Evolutionary conservation across 1,140 invertebrate genomes (phyloP), one percentile per base, ranked within the genome.

Genomic region (Lepidurus couesii): DNA sequence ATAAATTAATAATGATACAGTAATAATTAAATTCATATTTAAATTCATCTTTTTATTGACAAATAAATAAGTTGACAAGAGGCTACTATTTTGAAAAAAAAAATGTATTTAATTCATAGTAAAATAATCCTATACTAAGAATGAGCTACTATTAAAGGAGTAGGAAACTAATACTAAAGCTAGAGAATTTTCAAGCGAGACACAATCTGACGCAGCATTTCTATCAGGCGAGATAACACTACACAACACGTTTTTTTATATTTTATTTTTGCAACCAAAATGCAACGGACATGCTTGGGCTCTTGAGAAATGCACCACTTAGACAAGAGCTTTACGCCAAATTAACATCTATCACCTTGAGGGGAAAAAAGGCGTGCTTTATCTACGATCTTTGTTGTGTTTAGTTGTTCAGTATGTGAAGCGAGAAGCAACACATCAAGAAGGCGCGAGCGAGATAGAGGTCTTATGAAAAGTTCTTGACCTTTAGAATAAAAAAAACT

Each of bases 291-390:
- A 13, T 21, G 16, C 53, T 16, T 65, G 16, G 53, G 21, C 53
- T 7, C 21, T 65, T 65, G 53, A 47, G 53, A 65, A 65, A 65
- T 65, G 53, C 13, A 65, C 21, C 53, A 65, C 53, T 65, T 65
- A 65, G 21, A 65, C 53, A 65, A 34, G 53, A n/a, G 13, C 53
- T 65, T 13, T 7, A 21, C 9, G 53, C 16, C 53, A 13, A 65
- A 65, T 65, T 65, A 65, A 16, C 53, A 65, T 65, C 53, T 21
- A 65, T 65, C 53, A 65, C 53, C 21, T 16, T 13, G 13, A 65
- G 53, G 34, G 34, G 13, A 21, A 65, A 65, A 16, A 65, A 21
- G 13, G 53, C 13, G 53, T 65, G 53, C 53, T 21, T 65, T 65
- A 21, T 65, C 53, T 21, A 7, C 53, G 4, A 65, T 65, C 53